Evolutionary conservation across 2,797 vertebrate species (phyloP).

Genomic region (Amphiprion clarkii): DNA sequence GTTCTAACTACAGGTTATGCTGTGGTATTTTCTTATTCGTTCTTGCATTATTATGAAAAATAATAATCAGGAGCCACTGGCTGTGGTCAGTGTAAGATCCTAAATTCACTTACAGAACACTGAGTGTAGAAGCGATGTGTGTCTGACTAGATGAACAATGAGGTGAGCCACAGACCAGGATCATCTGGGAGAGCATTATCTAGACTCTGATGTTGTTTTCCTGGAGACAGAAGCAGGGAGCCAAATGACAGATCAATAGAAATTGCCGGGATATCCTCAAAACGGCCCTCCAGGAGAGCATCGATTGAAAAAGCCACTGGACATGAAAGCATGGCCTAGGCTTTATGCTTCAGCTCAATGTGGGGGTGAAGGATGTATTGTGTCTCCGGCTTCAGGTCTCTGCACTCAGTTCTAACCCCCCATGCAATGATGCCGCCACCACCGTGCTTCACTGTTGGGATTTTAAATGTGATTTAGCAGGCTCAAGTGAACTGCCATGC

Average conservation of each 20-base stretch:
- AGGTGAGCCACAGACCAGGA: not conserved
- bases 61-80: not conserved
- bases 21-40: not conserved
- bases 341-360: not conserved
- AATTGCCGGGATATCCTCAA: conserved; percentile 9
- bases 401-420: not conserved
- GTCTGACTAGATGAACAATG: not conserved
- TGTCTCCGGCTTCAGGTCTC: not conserved
- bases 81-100: not conserved
- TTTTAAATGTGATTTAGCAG: not conserved
- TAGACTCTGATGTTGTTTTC: conserved; percentile 17
- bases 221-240: not conserved
- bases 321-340: not conserved
- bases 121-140: not conserved
- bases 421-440: not conserved
- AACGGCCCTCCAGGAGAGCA: conserved; percentile 18
- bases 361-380: not conserved
- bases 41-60: not conserved
- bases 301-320: not conserved
- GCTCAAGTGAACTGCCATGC: not conserved
- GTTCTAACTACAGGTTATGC: no score
- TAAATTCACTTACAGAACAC: not conserved
- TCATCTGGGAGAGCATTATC: conserved; percentile 19
- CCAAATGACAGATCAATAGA: conserved; percentile 45
- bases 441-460: not conserved